These are phyloP conservation scores for Philopotamus ludificatus DNA, from an alignment of 1,140 invertebrate species.

Conservation along the genomic window DNA sequence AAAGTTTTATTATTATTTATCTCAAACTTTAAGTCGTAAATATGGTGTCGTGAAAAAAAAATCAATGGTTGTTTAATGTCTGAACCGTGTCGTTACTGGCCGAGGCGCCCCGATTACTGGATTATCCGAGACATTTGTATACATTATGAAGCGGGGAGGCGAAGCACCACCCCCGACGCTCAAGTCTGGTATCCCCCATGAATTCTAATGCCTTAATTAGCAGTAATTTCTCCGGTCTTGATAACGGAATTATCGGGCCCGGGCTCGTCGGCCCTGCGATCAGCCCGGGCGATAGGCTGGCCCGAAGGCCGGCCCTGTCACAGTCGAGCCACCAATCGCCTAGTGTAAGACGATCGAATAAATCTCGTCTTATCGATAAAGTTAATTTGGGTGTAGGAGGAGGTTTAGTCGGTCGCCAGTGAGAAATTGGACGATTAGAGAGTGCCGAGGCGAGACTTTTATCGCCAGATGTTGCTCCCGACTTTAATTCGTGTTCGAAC, in stretches of 20 bases:
- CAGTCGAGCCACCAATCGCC: slow-evolving; percentile 23
- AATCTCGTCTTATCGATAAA: slow-evolving; percentile 18
- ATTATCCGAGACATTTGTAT: slow-evolving; percentile 28
- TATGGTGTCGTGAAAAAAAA: too few species aligned
- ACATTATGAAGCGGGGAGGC: slow-evolving; percentile 10
- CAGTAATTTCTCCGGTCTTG: slow-evolving; percentile 36
- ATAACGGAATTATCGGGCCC: slow-evolving; percentile 39
- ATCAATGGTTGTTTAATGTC: too few species aligned
- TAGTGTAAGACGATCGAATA: slow-evolving; percentile 4
- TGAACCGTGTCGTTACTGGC: background rate
- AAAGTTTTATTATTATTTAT: too few species aligned
- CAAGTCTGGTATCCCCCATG: slow-evolving; percentile 16
- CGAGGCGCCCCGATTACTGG: slow-evolving; percentile 23
- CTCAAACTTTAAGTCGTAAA: too few species aligned
- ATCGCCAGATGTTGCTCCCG: background rate
- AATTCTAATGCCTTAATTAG: slow-evolving; percentile 43
- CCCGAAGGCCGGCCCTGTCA: background rate
- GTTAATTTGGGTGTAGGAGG: slow-evolving; percentile 10
- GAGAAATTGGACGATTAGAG: background rate
- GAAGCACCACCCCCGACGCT: slow-evolving; percentile 3
- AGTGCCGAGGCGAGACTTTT: background rate
- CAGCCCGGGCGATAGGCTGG: background rate
- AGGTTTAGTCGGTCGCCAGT: background rate
- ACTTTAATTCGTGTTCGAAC: too few species aligned
- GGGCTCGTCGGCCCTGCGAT: slow-evolving; percentile 16